phyloP scores from a whole-genome alignment of 2,113 vertebrate species.

The Menura novaehollandiae region DNA sequence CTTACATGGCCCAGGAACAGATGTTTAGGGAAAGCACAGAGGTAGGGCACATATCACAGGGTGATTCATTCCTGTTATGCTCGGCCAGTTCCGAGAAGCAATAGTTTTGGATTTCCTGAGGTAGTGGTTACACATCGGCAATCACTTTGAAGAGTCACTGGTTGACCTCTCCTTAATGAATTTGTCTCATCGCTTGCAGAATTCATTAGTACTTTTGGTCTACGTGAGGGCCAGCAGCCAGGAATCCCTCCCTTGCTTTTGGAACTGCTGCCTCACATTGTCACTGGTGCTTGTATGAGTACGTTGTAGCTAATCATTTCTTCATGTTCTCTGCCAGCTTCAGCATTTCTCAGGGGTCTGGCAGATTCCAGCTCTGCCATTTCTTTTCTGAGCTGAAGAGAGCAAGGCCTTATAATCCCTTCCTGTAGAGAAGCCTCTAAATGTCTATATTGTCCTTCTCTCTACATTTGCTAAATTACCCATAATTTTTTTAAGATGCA shows the following conservation, averaged over 20 bases:
- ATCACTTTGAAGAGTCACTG: background rate
- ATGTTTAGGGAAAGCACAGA: background rate
- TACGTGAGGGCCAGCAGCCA: background rate
- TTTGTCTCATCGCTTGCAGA: background rate
- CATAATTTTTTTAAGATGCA: background rate
- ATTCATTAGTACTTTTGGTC: background rate
- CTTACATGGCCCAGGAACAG: background rate
- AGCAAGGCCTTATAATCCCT: background rate
- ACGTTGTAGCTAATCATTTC: background rate
- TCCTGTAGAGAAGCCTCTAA: background rate
- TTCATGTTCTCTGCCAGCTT: background rate
- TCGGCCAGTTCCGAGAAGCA: background rate
- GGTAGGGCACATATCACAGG: background rate
- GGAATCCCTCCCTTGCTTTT: background rate
- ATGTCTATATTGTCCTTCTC: background rate
- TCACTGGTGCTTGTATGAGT: background rate
- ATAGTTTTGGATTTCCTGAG: background rate
- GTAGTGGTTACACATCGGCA: background rate
- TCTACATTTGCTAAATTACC: background rate
- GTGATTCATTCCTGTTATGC: background rate
- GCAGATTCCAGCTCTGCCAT: background rate
- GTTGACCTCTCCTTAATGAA: background rate
- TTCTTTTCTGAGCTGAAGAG: background rate
- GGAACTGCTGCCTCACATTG: background rate
- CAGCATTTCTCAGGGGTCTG: background rate